These are phyloP conservation scores for Rhea pennata DNA, from an alignment of 2,113 vertebrate genomes.

Conservation along the genomic window DNA sequence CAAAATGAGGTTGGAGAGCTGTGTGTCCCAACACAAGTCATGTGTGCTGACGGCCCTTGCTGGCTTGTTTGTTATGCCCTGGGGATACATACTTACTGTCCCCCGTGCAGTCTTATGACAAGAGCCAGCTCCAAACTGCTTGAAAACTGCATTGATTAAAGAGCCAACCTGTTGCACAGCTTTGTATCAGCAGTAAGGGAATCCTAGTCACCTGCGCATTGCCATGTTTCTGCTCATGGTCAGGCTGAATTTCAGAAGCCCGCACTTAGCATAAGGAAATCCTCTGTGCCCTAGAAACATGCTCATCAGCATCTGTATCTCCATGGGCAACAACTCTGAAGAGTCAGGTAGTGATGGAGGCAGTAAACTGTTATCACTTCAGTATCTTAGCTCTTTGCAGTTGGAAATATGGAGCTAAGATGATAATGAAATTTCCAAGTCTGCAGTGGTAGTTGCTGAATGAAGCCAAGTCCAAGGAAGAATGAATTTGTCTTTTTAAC, in stretches of 20 bases:
- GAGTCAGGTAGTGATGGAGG: background rate
- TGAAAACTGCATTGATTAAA: background rate
- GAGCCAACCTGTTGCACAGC: background rate
- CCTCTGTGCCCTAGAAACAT: accelerated
- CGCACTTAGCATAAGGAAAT: background rate
- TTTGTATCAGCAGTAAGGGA: background rate
- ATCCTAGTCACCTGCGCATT: background rate
- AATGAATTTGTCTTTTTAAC: background rate
- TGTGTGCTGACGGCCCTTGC: background rate
- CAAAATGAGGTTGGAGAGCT: background rate
- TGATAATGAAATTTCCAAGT: background rate
- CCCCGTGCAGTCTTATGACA: background rate
- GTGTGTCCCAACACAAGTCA: background rate
- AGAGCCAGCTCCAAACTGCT: background rate
- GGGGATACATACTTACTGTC: background rate
- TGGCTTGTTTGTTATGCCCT: background rate
- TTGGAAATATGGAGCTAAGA: background rate
- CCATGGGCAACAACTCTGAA: background rate
- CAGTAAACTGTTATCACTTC: background rate
- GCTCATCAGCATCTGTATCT: background rate
- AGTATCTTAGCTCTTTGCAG: background rate
- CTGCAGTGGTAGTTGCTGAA: background rate
- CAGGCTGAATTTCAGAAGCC: background rate
- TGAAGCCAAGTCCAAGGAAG: background rate
- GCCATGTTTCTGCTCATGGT: background rate